phyloP scores from a whole-genome alignment of 2,888 invertebrate genomes.

The Drosophila buzzatii region DNA sequence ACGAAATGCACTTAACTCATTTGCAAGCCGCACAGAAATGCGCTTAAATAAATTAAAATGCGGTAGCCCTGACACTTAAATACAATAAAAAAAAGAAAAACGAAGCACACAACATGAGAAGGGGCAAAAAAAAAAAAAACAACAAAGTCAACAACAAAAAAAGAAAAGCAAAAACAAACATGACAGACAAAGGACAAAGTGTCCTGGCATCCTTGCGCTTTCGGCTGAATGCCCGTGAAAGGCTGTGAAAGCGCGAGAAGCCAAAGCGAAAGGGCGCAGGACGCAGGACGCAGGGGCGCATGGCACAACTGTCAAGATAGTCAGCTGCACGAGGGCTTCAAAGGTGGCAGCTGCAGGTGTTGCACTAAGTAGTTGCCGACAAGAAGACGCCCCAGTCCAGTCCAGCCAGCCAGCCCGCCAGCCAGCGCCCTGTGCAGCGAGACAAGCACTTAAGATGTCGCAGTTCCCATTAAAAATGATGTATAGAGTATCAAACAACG shows the following conservation, averaged over 20 bases:
- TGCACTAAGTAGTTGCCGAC: slow-evolving; percentile 22
- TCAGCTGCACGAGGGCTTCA: slow-evolving; percentile 29
- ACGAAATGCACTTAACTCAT: slow-evolving; percentile 70
- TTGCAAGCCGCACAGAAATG: slow-evolving; percentile 58
- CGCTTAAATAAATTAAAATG: slow-evolving; percentile 80
- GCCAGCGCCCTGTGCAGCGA: not conserved
- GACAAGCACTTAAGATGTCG: slow-evolving; percentile 65
- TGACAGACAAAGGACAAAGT: slow-evolving; percentile 43
- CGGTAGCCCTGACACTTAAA: slow-evolving; percentile 73
- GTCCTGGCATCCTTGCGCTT: slow-evolving; percentile 45
- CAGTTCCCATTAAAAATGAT: slow-evolving; percentile 73
- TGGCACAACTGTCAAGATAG: slow-evolving; percentile 36
- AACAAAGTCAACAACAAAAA: not conserved
- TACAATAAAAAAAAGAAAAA: slow-evolving; percentile 4
- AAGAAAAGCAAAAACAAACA: slow-evolving; percentile 36
- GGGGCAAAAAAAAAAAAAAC: slow-evolving; percentile 1
- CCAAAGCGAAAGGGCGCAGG: slow-evolving; percentile 4
- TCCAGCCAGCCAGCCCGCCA: not conserved
- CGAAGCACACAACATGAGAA: slow-evolving; percentile 2
- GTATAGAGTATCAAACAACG: slow-evolving; percentile 60
- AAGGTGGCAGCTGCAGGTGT: slow-evolving; percentile 43
- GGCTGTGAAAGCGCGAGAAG: slow-evolving; percentile 49
- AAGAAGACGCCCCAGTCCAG: slow-evolving; percentile 4
- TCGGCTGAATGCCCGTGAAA: slow-evolving; percentile 63
- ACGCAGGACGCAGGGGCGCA: not conserved